Evolutionary conservation across 2,797 vertebrate species (phyloP), one percentile per base, ranked within the genome.

Genomic region (Cirrhinus molitorella): DNA sequence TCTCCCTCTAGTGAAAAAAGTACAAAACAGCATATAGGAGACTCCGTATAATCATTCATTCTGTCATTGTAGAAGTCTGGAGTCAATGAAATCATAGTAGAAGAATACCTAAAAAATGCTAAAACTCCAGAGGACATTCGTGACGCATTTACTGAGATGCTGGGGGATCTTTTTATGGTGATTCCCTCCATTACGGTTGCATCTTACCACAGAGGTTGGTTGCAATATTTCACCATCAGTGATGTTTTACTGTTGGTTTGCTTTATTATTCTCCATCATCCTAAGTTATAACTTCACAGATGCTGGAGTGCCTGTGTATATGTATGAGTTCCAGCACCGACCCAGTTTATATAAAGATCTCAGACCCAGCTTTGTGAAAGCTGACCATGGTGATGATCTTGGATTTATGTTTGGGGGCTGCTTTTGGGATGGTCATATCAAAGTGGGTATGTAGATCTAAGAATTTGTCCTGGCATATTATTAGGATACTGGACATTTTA

Each of bases 251-350:
- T 65, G 4, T 5, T 71, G 5, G 34, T 72, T 51, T 16, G 25
- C 9, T 21, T 13, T 61, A 21, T 43, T 19, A 43, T 34, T 81
- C 23, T 79, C 13, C 16, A 21, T n/a, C 17, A 74, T n/a, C 12
- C 40, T 40, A 25, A 67, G 8, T 79, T 23, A 19, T 77, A 61
- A 34, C 81, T 57, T 88, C 73, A 79, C 86, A 99, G 97, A 96
- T 79, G 91, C 91, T 3, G 96, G 95, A 0, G 89, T 89, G 31
- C 92, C 95, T 0, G 96, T 97, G 37, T 98, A 96, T 88, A 86
- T 97, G 87, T 99, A 97, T 12, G 96, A 98, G 88, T 98, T 96
- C 88, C 94, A 93, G 6, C 94, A 97, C 68, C 86, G 88, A 0
- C 90, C 95, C 1, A 91, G 88, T 40, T 67, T 91, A 5, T 72